Conservation (phyloP, 2,888 invertebrate species). For the Pantelozetes paolii region DNA sequence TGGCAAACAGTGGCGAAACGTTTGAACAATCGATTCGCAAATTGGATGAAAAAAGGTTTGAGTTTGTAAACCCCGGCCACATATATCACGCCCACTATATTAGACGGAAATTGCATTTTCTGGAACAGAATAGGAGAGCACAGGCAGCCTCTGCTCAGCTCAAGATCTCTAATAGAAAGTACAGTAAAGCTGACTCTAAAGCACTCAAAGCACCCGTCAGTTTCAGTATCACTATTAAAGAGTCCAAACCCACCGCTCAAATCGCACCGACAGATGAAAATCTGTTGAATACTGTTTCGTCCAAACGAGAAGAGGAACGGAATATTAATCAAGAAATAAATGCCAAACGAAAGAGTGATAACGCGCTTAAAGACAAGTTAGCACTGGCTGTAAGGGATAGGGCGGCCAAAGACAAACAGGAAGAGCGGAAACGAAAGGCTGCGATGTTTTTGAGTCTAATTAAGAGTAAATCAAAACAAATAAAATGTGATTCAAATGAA, state of each 20-base stretch:
- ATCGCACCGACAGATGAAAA: slow-evolving; percentile 5
- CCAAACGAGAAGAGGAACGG: neutral
- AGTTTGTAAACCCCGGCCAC: slow-evolving; percentile 73
- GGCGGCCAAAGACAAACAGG: slow-evolving; percentile 53
- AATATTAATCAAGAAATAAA: slow-evolving; percentile 12
- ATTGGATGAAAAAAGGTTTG: slow-evolving; percentile 73
- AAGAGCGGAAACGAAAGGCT: slow-evolving; percentile 71
- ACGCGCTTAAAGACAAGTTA: slow-evolving; percentile 49
- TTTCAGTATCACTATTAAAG: slow-evolving; percentile 36
- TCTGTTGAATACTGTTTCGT: neutral
- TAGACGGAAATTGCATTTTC: slow-evolving; percentile 36
- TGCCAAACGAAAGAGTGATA: slow-evolving; percentile 42
- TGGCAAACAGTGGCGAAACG: slow-evolving; percentile 87
- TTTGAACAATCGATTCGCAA: slow-evolving; percentile 79
- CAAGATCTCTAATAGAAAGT: slow-evolving; percentile 7
- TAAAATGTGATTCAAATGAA: slow-evolving; percentile 10
- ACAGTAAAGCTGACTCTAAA: slow-evolving; percentile 56
- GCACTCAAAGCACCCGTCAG: slow-evolving; percentile 56
- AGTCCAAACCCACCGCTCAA: slow-evolving; percentile 11
- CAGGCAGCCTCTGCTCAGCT: slow-evolving; percentile 12
- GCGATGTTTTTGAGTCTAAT: slow-evolving; percentile 69
- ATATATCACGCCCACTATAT: slow-evolving; percentile 75
- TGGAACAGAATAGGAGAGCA: slow-evolving; percentile 50
- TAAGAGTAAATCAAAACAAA: slow-evolving; percentile 49
- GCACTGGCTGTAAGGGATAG: slow-evolving; percentile 53